Evolutionary conservation across 2,888 invertebrate genomes (phyloP).

Genomic region (Pemphredon lugubris): DNA sequence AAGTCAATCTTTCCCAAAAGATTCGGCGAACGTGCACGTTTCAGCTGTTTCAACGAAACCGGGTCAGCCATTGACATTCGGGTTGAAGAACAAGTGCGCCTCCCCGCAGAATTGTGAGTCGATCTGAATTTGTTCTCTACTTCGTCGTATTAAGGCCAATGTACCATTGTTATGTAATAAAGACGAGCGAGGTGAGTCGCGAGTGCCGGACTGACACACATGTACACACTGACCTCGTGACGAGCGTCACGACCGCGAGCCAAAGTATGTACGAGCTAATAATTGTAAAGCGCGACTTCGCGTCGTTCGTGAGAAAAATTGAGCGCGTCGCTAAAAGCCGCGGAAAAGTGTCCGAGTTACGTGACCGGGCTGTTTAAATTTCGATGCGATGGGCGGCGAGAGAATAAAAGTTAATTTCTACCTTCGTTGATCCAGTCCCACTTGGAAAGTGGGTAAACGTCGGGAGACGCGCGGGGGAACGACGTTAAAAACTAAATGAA

Average conservation of each 20-base stretch:
- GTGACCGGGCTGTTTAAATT: no score
- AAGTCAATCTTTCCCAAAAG: no score
- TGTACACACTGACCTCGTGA: background rate
- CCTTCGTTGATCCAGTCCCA: no score
- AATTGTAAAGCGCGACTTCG: slow-evolving; percentile 29
- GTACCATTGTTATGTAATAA: slow-evolving; percentile 56
- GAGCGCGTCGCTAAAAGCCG: background rate
- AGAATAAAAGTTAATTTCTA: background rate
- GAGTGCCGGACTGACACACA: slow-evolving; percentile 13
- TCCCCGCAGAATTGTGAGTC: slow-evolving; percentile 41
- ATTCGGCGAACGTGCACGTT: no score
- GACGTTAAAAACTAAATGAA: no score
- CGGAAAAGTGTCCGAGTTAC: slow-evolving; percentile 26
- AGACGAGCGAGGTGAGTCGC: slow-evolving; percentile 38
- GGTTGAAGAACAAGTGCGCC: slow-evolving; percentile 52
- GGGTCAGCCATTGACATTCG: slow-evolving; percentile 57
- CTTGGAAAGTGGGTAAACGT: no score
- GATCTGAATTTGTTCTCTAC: slow-evolving; percentile 43
- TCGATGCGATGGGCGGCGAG: background rate
- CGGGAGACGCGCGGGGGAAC: no score
- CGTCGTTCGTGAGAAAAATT: slow-evolving; percentile 27
- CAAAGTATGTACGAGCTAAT: slow-evolving; percentile 27
- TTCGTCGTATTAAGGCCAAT: slow-evolving; percentile 58
- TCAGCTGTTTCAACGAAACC: no score
- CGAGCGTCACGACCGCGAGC: slow-evolving; percentile 7